These are phyloP conservation scores for Lypha dubia DNA, from an alignment of 2,888 invertebrate species.

Conservation along the genomic window DNA sequence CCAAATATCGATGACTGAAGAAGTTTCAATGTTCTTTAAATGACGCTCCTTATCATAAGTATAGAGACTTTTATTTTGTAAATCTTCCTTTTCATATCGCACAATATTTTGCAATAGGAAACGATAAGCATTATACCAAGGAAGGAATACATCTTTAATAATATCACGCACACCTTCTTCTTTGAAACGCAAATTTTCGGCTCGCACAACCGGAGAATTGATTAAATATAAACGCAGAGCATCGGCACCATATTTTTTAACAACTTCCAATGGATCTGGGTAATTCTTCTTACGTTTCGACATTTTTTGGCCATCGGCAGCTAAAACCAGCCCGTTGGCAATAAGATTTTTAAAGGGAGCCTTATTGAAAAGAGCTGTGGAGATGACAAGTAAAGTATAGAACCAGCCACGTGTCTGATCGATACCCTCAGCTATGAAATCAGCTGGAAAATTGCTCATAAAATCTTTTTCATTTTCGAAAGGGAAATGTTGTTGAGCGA, in stretches of 20 bases:
- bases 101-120: constrained; percentile 97
- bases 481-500: constrained; percentile 97
- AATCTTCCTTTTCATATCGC: constrained; percentile 88
- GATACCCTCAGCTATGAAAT: constrained; percentile 99
- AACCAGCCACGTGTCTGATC: constrained; percentile 99
- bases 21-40: constrained; percentile 77
- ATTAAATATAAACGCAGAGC: constrained; percentile 97
- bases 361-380: constrained; percentile 97
- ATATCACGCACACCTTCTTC: constrained; percentile 98
- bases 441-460: constrained; percentile 96
- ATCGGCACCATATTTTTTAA: constrained; percentile 97
- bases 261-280: constrained; percentile 96
- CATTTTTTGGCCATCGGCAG: constrained; percentile 99
- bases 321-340: constrained; percentile 97
- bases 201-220: constrained; percentile 98
- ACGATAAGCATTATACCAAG: constrained; percentile 97
- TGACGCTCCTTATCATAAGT: constrained; percentile 85
- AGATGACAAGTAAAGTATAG: constrained; percentile 98
- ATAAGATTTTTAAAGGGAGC: constrained; percentile 99
- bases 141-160: constrained; percentile 98
- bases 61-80: constrained; percentile 83
- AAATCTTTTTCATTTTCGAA: constrained; percentile 96
- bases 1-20: constrained; percentile 96
- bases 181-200: constrained; percentile 97
- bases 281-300: constrained; percentile 99